Base-by-base conservation (phyloP, 2,888 invertebrate species). In the Myopa tessellatipennis region DNA sequence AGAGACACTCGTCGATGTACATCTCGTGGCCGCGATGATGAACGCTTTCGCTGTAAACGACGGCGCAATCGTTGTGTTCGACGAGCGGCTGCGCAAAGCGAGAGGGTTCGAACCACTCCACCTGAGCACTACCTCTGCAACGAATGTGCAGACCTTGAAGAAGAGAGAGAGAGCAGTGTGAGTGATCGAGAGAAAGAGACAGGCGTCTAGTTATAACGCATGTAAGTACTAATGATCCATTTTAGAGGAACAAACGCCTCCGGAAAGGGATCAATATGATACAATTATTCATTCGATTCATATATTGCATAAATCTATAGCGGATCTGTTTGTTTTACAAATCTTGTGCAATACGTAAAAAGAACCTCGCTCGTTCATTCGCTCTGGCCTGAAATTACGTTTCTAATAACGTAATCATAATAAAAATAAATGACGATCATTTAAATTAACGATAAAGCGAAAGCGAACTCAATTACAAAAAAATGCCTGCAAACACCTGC, bases 61-160 rank as follows among this genome's bases (percentile, higher is more conserved):
- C 61, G 8, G 81, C 74, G 79, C 83, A 79, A 40, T 86, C 85
- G 55, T 86, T 84, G 63, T 85, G 84, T 38, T 82, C 83, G 55
- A 85, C 74, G 55, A 38, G 5, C 65, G 14, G 36, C 34, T 14
- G 36, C 6, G 8, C 4, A 16, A 36, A 36, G 10, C 14, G 65
- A 8, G 65, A 36, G 5, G 14, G 34, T 74, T 84, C 85, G 10
- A 73, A 45, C 86, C 86, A 85, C 16, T 80, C 58, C 8, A 81
- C 80, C 12, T 63, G 61, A 65, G 80, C 83, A 16, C 14, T 4
- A 26, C 85, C 86, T 26, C 68, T 69, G 75, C 68, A 75, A 8
- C 69, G 68, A 12, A 75, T 75, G 7, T 38, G 14, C 12, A 75
- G 12, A 5, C 16, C 75, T 65, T 14, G 61, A 63, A 63, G 12